A percentile compares a stretch with the other conserved stretches of the same genome.
Conservation (phyloP, 1,140 invertebrate genomes). For the Charaxes varanes region DNA sequence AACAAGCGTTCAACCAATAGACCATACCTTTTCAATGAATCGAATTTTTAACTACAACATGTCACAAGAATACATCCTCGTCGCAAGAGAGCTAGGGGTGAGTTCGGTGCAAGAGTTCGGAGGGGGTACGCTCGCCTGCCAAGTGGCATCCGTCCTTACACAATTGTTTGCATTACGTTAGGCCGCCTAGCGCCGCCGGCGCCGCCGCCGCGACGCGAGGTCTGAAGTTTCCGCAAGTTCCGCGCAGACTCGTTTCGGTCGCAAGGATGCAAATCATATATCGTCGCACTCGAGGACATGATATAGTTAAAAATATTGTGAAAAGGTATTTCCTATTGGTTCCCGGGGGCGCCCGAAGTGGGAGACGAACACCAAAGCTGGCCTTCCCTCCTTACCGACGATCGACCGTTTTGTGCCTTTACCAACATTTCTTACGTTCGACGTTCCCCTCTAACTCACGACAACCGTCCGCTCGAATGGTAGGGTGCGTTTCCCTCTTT, state of each 20-base stretch:
- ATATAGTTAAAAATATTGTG: constrained; percentile 75
- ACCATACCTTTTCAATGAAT: constrained; percentile 65
- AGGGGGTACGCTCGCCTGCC: constrained; percentile 52
- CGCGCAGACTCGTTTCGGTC: constrained; percentile 37
- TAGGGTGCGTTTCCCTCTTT: constrained; percentile 40
- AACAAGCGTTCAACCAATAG: constrained; percentile 63
- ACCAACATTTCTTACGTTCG: constrained; percentile 41
- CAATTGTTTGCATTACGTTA: constrained; percentile 72
- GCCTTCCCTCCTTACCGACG: constrained; percentile 54
- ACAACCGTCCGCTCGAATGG: constrained; percentile 23
- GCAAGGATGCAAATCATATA: constrained; percentile 69
- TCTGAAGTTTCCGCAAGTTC: constrained; percentile 6
- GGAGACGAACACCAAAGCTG: constrained; percentile 65
- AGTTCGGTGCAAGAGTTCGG: constrained; percentile 24
- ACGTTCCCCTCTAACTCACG: constrained; percentile 25
- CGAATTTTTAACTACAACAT: constrained; percentile 69
- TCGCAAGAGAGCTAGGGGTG: constrained; percentile 9
- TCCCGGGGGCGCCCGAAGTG: constrained; percentile 58
- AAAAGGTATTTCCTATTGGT: constrained; percentile 74
- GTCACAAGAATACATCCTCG: constrained; percentile 55
- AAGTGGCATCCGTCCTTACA: constrained; percentile 73
- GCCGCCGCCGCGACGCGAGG: constrained; percentile 11
- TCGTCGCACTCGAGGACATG: constrained; percentile 70
- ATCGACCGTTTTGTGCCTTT: constrained; percentile 57
- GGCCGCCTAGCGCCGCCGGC: constrained; percentile 16